Percentiles rank a stretch among this genome's conserved stretches.
phyloP scores from a whole-genome alignment of 2,113 vertebrate genomes.

The Takifugu flavidus region DNA sequence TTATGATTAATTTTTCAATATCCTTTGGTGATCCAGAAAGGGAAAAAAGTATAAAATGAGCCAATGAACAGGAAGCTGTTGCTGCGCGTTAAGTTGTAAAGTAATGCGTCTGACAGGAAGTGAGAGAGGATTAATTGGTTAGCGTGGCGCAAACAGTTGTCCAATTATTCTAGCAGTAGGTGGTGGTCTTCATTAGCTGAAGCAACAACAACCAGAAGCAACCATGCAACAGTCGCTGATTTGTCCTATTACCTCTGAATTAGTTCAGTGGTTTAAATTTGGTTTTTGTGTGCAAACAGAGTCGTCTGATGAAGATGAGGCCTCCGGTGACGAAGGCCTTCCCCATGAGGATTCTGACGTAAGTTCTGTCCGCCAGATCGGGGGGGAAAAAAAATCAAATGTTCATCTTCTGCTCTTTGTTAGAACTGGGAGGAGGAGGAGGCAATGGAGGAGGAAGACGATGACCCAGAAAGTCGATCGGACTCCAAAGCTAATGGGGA shows the following conservation, averaged over 20 bases:
- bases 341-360: conserved; percentile 74
- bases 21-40: conserved; percentile 28
- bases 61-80: not conserved
- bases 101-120: too few relatives aligned
- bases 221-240: not conserved
- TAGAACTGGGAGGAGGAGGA: conserved; percentile 89
- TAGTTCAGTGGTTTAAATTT: not conserved
- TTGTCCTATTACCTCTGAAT: not conserved
- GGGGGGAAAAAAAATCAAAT: too few relatives aligned
- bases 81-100: not conserved
- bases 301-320: conserved; percentile 77
- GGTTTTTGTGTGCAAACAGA: conserved; percentile 49
- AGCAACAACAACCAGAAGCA: too few relatives aligned
- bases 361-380: conserved; percentile 36
- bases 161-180: too few relatives aligned
- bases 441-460: conserved; percentile 60
- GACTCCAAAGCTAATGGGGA: conserved; percentile 92
- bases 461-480: conserved; percentile 76
- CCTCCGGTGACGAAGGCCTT: conserved; percentile 71
- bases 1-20: conserved; percentile 16
- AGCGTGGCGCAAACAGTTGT: too few relatives aligned
- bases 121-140: too few relatives aligned
- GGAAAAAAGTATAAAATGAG: conserved; percentile 12
- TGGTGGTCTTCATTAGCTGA: too few relatives aligned
- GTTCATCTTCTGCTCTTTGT: not conserved